Evolutionary conservation across 1,140 invertebrate genomes (phyloP).

Genomic region (Drosophila novamexicana): DNA sequence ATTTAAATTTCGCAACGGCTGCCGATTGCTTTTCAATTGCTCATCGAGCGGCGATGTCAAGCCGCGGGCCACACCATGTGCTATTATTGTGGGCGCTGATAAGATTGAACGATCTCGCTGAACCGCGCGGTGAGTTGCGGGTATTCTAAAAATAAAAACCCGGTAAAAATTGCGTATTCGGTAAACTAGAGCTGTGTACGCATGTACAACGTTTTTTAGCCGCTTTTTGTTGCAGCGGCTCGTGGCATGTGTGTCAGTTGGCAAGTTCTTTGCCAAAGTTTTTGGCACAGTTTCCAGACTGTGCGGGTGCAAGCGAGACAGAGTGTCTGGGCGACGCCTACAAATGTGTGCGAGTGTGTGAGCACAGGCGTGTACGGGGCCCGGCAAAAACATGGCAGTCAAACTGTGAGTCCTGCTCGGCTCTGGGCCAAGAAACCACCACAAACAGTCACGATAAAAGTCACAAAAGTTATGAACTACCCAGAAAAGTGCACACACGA

Average conservation of each 20-base stretch:
- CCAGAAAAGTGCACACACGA: slow-evolving; percentile 31
- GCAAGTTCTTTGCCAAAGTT: slow-evolving; percentile 62
- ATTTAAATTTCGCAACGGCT: slow-evolving; percentile 45
- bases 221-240: neutral
- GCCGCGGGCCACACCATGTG: neutral
- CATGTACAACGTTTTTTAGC: neutral
- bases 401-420: slow-evolving; percentile 39
- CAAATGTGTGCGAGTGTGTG: slow-evolving; percentile 33
- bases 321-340: slow-evolving; percentile 56
- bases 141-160: slow-evolving; percentile 7
- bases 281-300: slow-evolving; percentile 59
- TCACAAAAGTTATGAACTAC: slow-evolving; percentile 66
- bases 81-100: slow-evolving; percentile 28
- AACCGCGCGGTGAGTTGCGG: neutral
- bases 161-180: slow-evolving; percentile 5
- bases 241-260: slow-evolving; percentile 41
- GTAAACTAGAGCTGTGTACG: neutral
- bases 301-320: slow-evolving; percentile 39
- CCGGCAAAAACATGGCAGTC: slow-evolving; percentile 72
- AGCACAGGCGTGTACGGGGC: slow-evolving; percentile 15
- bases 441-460: slow-evolving; percentile 45
- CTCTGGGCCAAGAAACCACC: slow-evolving; percentile 70
- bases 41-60: slow-evolving; percentile 36
- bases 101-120: slow-evolving; percentile 22
- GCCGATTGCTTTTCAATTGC: slow-evolving; percentile 56